Percentiles rank a stretch among this genome's conserved stretches.
Evolutionary conservation across 2,797 vertebrate genomes (phyloP).

Genomic region (Tolypeutes matacus): DNA sequence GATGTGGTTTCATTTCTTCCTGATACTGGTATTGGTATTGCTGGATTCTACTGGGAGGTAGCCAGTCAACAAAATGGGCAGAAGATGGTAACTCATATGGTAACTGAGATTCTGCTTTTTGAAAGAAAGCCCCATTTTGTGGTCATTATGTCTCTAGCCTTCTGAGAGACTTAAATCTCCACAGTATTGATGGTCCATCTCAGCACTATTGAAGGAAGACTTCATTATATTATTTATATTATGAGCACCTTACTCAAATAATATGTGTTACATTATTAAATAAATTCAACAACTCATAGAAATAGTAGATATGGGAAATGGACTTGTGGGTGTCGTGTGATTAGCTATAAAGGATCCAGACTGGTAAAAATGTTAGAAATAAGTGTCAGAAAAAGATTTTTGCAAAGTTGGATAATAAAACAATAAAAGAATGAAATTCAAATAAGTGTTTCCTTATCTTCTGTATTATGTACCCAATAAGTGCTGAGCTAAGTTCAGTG

Average conservation of each 20-base stretch:
- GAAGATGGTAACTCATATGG: not conserved
- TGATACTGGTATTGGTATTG: not conserved
- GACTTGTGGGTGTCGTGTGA: not conserved
- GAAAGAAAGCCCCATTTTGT: not conserved
- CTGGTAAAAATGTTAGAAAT: not conserved
- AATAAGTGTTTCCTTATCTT: not conserved
- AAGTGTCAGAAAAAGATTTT: not conserved
- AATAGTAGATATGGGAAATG: not conserved
- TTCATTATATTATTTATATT: not conserved
- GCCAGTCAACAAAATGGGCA: not conserved
- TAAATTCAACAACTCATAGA: not conserved
- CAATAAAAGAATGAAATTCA: not conserved
- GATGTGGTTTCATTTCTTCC: not conserved
- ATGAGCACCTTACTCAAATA: not conserved
- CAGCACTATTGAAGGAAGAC: not conserved
- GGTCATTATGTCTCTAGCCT: not conserved
- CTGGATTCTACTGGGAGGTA: too few species aligned
- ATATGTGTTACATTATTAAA: not conserved
- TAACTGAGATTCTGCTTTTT: not conserved
- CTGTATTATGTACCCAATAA: conserved; percentile 2
- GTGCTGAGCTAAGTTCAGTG: conserved; percentile 34
- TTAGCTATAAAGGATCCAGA: not conserved
- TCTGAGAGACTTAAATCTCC: not conserved
- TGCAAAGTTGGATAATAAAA: not conserved
- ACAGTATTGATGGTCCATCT: not conserved